Conservation (phyloP, 1,140 invertebrate genomes). For the Sipha flava region DNA sequence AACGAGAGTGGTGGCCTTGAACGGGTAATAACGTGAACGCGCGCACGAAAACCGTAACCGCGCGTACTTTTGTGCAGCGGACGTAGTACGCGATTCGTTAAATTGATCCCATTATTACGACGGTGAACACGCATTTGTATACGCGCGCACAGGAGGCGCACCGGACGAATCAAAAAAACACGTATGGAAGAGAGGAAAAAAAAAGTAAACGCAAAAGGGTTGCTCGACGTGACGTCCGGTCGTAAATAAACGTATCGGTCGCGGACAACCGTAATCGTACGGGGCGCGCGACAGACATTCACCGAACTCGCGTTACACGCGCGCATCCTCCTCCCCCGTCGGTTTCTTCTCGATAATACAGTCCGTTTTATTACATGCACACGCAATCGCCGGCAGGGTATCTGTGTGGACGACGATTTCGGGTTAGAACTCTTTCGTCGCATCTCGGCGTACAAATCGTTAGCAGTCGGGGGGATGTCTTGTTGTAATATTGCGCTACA, state of each 20-base stretch:
- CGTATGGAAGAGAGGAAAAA: background rate
- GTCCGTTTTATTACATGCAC: no score
- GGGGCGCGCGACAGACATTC: background rate
- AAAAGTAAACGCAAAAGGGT: background rate
- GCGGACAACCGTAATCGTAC: background rate
- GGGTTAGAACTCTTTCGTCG: no score
- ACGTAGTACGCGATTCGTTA: no score
- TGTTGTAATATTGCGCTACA: no score
- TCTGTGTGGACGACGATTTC: no score
- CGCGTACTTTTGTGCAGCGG: background rate
- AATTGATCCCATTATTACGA: no score
- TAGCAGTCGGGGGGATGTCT: no score
- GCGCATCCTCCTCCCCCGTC: no score
- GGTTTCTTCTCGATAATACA: no score
- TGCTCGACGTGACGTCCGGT: background rate
- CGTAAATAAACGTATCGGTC: background rate
- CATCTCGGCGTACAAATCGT: no score
- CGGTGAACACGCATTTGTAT: background rate
- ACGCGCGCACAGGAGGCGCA: background rate
- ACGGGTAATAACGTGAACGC: background rate
- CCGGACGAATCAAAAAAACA: background rate
- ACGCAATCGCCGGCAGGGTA: no score
- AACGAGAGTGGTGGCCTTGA: conserved; percentile 24
- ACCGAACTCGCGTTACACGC: background rate
- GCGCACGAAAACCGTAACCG: background rate